These are phyloP conservation scores for Chitala chitala DNA, from an alignment of 2,113 vertebrate genomes.

Conservation along the genomic window DNA sequence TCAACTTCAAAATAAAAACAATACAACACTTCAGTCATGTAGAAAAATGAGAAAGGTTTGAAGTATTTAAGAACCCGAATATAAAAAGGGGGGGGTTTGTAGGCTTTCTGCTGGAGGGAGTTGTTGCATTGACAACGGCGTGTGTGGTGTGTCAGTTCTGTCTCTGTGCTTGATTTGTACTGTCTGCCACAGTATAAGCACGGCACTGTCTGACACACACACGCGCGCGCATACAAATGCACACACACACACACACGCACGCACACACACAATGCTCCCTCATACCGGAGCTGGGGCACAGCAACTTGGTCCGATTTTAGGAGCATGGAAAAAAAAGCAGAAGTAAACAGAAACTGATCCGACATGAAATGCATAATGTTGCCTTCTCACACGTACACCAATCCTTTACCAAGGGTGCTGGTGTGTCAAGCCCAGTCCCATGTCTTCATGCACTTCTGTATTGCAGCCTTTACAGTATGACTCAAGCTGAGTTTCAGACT, in stretches of 20 bases:
- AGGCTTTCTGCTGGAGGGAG: constrained; percentile 6
- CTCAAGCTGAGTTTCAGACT: not conserved
- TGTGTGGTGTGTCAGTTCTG: constrained; percentile 13
- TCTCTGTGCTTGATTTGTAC: constrained; percentile 29
- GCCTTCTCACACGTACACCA: not conserved
- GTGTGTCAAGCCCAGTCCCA: not conserved
- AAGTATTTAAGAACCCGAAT: constrained; percentile 59
- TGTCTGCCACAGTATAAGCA: constrained; percentile 10
- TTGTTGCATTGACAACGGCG: constrained; percentile 13
- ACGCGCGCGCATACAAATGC: too few species aligned
- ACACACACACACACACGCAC: not conserved
- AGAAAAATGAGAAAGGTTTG: constrained; percentile 57
- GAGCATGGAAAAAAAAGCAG: too few species aligned
- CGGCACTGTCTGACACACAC: not conserved
- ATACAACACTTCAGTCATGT: constrained; percentile 47
- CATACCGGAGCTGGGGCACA: not conserved
- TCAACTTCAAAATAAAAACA: constrained; percentile 67
- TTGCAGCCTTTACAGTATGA: constrained; percentile 11
- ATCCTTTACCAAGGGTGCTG: not conserved
- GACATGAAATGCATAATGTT: not conserved
- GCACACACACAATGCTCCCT: not conserved
- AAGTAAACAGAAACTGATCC: not conserved
- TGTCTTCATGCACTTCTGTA: constrained; percentile 1
- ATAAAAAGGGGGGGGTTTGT: constrained; percentile 37
- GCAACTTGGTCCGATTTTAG: constrained; percentile 16